Percentiles rank a stretch among this genome's conserved stretches.
Evolutionary conservation across 2,797 vertebrate species (phyloP).

Genomic region (Smutsia gigantea): DNA sequence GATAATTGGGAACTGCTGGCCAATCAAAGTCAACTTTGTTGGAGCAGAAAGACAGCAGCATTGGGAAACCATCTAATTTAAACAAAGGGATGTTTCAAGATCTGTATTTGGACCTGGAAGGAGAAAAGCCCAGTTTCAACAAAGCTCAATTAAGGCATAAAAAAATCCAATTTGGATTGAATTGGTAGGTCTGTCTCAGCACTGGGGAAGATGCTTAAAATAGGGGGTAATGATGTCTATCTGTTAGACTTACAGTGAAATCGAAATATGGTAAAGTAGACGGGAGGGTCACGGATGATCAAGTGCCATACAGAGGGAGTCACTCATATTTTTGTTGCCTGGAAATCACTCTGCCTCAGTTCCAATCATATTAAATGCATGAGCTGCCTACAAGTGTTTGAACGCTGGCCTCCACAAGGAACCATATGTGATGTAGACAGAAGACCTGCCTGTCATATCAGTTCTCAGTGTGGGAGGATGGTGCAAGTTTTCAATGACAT

Average conservation of each 20-base stretch:
- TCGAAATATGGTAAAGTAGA: background rate
- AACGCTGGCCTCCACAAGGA: background rate
- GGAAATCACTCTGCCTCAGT: background rate
- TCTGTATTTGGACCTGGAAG: background rate
- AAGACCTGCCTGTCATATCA: background rate
- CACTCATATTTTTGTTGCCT: background rate
- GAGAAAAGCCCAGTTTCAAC: constrained; percentile 55
- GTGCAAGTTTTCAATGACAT: background rate
- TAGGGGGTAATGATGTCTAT: background rate
- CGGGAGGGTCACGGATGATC: background rate
- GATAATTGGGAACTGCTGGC: background rate
- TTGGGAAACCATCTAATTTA: background rate
- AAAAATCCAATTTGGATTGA: constrained; percentile 53
- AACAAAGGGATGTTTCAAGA: constrained; percentile 19
- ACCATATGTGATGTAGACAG: too few relatives aligned
- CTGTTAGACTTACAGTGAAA: background rate
- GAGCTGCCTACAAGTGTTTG: background rate
- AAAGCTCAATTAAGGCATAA: constrained; percentile 57
- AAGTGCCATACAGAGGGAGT: too few relatives aligned
- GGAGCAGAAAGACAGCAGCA: constrained; percentile 16
- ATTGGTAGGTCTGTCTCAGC: background rate
- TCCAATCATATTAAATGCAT: background rate
- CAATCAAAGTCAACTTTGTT: background rate
- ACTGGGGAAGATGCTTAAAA: background rate
- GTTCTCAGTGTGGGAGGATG: background rate